Evolutionary conservation across 2,888 invertebrate species (phyloP).

Genomic region (Lobophora halterata): DNA sequence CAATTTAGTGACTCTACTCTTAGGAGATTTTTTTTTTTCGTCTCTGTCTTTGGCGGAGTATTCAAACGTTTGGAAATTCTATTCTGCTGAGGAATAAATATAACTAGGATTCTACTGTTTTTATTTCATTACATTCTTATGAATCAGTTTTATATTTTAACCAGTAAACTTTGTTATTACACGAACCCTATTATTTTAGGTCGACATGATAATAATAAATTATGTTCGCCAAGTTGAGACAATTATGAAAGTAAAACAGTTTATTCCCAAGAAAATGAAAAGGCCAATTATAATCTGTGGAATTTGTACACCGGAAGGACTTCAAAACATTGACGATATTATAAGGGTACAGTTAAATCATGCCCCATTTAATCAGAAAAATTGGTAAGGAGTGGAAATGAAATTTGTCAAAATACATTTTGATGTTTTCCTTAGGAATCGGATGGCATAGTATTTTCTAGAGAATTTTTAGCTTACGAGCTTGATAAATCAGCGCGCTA

Average conservation of each 20-base stretch:
- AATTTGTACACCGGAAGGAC: constrained; percentile 40
- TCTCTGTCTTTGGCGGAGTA: too few relatives aligned
- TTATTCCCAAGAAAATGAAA: constrained; percentile 32
- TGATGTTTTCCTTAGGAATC: constrained; percentile 42
- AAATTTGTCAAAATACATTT: too few relatives aligned
- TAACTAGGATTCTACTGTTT: background rate
- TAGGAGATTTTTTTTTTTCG: too few relatives aligned
- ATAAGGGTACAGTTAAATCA: too few relatives aligned
- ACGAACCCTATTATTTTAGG: constrained; percentile 37
- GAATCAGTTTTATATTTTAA: background rate
- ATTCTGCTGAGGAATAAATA: too few relatives aligned
- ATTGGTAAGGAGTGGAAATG: too few relatives aligned
- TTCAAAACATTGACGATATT: constrained; percentile 46
- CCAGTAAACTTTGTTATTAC: too few relatives aligned
- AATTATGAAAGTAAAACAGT: constrained; percentile 37
- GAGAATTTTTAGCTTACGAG: constrained; percentile 59
- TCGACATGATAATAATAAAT: constrained; percentile 47
- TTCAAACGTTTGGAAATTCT: too few relatives aligned
- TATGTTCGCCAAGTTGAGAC: constrained; percentile 40
- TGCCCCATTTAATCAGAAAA: too few relatives aligned
- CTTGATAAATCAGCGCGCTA: constrained; percentile 36
- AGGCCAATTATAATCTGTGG: constrained; percentile 43
- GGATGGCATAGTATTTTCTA: constrained; percentile 55
- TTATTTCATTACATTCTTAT: too few relatives aligned
- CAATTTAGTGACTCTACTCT: too few relatives aligned